Evolutionary conservation across 2,113 vertebrate species (phyloP).

Genomic region (Aramus guarauna): DNA sequence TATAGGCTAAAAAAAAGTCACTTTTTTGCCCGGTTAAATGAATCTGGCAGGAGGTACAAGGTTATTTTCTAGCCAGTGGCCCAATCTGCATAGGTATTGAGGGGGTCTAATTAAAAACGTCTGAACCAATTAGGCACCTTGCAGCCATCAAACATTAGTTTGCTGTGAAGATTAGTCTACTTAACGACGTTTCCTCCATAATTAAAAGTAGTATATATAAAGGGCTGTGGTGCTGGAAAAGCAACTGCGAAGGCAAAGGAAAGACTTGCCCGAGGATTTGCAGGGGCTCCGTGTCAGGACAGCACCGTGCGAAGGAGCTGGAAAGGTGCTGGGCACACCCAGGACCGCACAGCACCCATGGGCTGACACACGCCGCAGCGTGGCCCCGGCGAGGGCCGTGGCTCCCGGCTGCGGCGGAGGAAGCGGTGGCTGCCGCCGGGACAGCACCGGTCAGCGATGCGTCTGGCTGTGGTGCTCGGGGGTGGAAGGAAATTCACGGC

Average conservation of each 20-base stretch:
- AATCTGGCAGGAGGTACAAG: not conserved
- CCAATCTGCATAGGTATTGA: not conserved
- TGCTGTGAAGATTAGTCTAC: not conserved
- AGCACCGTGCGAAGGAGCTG: accelerated
- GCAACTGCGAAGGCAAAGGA: not conserved
- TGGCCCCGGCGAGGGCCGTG: no score
- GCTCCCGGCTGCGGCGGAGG: not conserved
- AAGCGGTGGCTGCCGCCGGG: accelerated
- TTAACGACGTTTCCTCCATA: accelerated
- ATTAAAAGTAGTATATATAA: accelerated
- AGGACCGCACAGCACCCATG: accelerated
- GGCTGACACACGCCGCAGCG: accelerated
- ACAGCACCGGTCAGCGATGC: not conserved
- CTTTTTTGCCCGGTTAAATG: not conserved
- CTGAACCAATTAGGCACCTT: not conserved
- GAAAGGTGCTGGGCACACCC: not conserved
- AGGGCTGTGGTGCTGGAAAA: not conserved
- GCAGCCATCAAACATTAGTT: not conserved
- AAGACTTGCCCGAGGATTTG: not conserved
- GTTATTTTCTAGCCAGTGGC: not conserved
- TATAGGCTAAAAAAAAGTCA: not conserved
- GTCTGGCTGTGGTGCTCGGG: not conserved
- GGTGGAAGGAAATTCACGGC: not conserved
- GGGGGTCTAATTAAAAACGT: not conserved
- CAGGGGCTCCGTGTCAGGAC: not conserved